Base-by-base conservation (phyloP, 2,113 vertebrate genomes). In the Heliornis fulica region DNA sequence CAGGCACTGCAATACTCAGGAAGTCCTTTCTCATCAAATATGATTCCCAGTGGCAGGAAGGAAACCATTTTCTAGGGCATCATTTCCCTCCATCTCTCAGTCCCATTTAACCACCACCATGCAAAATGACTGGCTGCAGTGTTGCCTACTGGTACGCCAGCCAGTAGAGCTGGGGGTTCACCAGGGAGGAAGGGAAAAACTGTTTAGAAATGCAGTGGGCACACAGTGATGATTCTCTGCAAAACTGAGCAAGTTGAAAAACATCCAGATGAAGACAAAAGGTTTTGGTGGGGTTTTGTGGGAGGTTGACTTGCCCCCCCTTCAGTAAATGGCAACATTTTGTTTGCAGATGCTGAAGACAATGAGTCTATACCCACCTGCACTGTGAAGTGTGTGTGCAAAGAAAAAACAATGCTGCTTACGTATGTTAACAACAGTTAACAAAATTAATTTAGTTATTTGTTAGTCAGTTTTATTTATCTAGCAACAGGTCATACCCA, bases 251-350 rank as follows among this genome's bases (percentile, higher is more conserved):
- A 78, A 88, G 79, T 9, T 56, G 79, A 72, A 94, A 96, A 94
- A 83, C 80, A 90, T 78, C 69, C 93, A 92, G 36, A 60, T 21
- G 36, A 90, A 75, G n/a, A 96, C 65, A 93, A 88, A 94, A 78
- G 60, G 26, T 19, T 87, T 83, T n/a, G n/a, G n/a, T n/a, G n/a
- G n/a, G n/a, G n/a, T n/a, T 86, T 86, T 43, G 64, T 13, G 83
- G 79, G 88, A 87, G 84, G 78, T 17, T 1, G 0, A 26, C 41
- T 53, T 13, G 15, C 13, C 5, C 5, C 46, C 13, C 48, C 48
- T 28, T 10, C 15, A 61, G 14, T 70, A 70, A 90, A 88, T 34
- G 28, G 34, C 79, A 32, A 15, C 7, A 46, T 59, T 91, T 79
- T 90, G 63, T 80, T 56, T 83, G 66, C 41, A 63, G 38, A 89